These are phyloP conservation scores for Sisyra nigra DNA, from an alignment of 2,888 invertebrate species.

Conservation along the genomic window DNA sequence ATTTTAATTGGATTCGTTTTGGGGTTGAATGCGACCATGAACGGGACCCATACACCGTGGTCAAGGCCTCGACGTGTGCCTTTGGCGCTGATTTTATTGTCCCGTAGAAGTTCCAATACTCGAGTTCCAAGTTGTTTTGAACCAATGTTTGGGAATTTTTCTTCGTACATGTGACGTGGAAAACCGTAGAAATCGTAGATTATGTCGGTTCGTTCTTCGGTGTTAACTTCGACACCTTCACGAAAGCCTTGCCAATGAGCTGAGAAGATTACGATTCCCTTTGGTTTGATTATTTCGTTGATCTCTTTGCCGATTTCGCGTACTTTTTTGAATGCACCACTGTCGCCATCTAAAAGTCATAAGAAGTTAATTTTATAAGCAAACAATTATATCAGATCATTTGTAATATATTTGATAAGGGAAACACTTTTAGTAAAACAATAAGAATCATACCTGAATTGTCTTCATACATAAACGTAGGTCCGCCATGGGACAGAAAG, in stretches of 20 bases:
- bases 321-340: conserved; percentile 2
- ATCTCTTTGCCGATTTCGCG: conserved; percentile 4
- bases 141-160: neutral
- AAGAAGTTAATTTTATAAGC: no score
- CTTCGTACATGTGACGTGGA: conserved; percentile 5
- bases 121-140: conserved; percentile 1
- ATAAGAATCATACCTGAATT: neutral
- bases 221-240: conserved; percentile 1
- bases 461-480: conserved; percentile 7
- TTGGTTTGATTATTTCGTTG: conserved; percentile 1
- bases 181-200: conserved; percentile 6
- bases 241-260: conserved; percentile 3
- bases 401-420: no score
- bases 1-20: conserved; percentile 2
- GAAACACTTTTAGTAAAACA: no score
- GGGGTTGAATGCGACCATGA: conserved; percentile 5
- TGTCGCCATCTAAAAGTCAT: conserved; percentile 3
- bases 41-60: conserved; percentile 7
- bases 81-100: conserved; percentile 3
- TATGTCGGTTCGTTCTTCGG: neutral
- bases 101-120: conserved; percentile 1
- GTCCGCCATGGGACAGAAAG: conserved; percentile 6
- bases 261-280: conserved; percentile 5
- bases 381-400: no score
- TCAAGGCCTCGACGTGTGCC: neutral